Evolutionary conservation across 2,797 vertebrate genomes (phyloP).

Genomic region (Sylvia borin): DNA sequence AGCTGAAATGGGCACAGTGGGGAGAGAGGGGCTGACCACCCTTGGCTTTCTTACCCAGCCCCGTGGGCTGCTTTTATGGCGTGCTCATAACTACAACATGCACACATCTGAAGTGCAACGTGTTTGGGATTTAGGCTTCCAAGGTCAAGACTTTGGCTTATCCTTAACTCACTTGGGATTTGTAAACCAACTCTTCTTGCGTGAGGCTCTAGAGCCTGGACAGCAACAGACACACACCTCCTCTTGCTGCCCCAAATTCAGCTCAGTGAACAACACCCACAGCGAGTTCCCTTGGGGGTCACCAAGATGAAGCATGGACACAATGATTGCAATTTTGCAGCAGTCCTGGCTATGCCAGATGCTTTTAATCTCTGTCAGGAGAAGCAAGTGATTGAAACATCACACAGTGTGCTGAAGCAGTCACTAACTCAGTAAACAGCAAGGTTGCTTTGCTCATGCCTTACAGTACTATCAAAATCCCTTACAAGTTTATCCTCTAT

Average conservation of each 20-base stretch:
- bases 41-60: neutral
- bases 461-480: neutral
- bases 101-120: neutral
- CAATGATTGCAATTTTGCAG: neutral
- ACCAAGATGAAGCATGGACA: neutral
- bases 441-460: neutral
- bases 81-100: neutral
- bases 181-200: neutral
- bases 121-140: neutral
- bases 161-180: neutral
- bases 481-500: neutral
- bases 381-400: neutral
- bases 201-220: neutral
- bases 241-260: neutral
- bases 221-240: rapidly evolving
- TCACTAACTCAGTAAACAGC: neutral
- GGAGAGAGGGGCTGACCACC: neutral
- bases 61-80: neutral
- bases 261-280: neutral
- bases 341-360: neutral
- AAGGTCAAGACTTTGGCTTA: neutral
- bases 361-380: neutral
- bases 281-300: rapidly evolving
- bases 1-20: neutral
- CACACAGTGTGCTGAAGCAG: neutral